phyloP scores from a whole-genome alignment of 2,888 invertebrate species.

The Axea sp. region DNA sequence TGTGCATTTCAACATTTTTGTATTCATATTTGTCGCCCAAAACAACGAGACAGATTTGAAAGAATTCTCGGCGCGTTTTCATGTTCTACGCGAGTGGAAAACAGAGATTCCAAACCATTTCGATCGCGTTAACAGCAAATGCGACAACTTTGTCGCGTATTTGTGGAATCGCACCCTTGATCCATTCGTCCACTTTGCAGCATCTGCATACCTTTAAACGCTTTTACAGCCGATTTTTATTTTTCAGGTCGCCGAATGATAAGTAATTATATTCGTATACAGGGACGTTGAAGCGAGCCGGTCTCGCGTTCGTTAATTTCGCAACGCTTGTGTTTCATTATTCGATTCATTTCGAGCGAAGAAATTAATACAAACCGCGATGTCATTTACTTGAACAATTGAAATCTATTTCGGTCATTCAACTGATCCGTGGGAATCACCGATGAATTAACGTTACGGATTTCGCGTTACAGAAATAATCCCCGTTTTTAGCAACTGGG shows the following conservation, averaged over 20 bases:
- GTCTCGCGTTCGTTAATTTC: too few species aligned
- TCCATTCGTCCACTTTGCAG: conserved; percentile 3
- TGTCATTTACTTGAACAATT: conserved; percentile 12
- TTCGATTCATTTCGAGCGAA: too few species aligned
- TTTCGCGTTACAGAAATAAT: conserved; percentile 34
- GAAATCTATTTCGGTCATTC: conserved; percentile 23
- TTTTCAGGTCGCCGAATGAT: too few species aligned
- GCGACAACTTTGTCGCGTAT: conserved; percentile 22
- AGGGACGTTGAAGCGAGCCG: too few species aligned
- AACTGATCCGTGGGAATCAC: conserved; percentile 26
- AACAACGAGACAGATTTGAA: not conserved
- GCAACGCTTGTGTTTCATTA: too few species aligned
- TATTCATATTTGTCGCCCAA: conserved; percentile 9
- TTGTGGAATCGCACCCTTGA: not conserved
- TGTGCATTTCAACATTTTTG: not conserved
- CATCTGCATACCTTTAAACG: not conserved
- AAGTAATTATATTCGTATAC: too few species aligned
- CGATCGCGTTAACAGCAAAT: conserved; percentile 24
- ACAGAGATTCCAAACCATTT: not conserved
- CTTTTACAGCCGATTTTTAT: too few species aligned
- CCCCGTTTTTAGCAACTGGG: conserved; percentile 22
- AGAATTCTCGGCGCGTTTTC: conserved; percentile 13
- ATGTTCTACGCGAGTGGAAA: not conserved
- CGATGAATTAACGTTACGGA: conserved; percentile 11
- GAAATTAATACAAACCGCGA: conserved; percentile 7